Base-by-base conservation (phyloP, 2,888 invertebrate genomes). In the Chrysolina oricalcia region DNA sequence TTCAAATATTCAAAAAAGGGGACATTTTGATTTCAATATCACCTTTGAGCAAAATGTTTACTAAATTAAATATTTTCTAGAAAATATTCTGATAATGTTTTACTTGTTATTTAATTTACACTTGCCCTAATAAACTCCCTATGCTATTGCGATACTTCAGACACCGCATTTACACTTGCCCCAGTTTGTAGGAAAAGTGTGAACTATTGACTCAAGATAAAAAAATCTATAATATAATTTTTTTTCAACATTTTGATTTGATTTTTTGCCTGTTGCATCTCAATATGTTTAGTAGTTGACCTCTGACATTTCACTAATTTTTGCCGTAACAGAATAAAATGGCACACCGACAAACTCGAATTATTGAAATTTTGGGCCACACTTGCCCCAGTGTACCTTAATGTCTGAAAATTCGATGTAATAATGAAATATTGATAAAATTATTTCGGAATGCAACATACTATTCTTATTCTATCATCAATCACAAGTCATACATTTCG, bases 21-120 rank as follows among this genome's bases (percentile, higher is more conserved):
- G 50, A 50, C 50, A 50, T 50, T 50, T 50, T 8, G n/a, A 50
- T 50, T 50, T 50, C 50, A 50, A 17, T 50, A 50, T 50, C n/a
- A n/a, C 19, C 15, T 50, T 50, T 50, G 19, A 50, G 50, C 50
- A 50, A 50, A 50, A 50, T 50, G 50, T 50, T 17, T 50, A 17
- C n/a, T 50, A 10, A 50, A 50, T 50, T n/a, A 43, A 50, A 50
- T 50, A 50, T 50, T 50, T 50, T 17, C 50, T n/a, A 50, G 15
- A 50, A 50, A 50, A 50, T 50, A 17, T 50, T 50, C 50, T 50
- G n/a, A 17, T 50, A 50, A n/a, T 19, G n/a, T 17, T 50, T 50
- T n/a, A n/a, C n/a, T n/a, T 50, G 50, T 50, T 50, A n/a, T 50
- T 50, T 50, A 11, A 43, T 48, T 48, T 48, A 48, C 48, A 48